Evolutionary conservation across 2,113 vertebrate genomes (phyloP).

Genomic region (Jaculus jaculus): DNA sequence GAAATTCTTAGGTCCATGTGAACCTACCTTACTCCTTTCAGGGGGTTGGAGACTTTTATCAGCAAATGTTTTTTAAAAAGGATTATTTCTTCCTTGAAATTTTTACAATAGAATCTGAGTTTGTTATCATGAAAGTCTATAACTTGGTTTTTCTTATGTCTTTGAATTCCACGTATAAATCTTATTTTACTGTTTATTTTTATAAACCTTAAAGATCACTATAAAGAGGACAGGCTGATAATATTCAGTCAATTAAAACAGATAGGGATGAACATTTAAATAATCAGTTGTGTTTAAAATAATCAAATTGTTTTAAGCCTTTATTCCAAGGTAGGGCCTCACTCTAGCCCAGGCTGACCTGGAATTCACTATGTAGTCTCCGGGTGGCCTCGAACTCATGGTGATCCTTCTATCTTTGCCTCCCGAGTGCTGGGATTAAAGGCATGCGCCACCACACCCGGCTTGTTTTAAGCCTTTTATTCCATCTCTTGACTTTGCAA

Average conservation of each 20-base stretch:
- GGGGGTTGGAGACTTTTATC: not conserved
- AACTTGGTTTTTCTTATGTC: not conserved
- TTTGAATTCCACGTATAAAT: conserved; percentile 2
- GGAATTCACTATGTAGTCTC: too few relatives aligned
- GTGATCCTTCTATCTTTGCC: too few relatives aligned
- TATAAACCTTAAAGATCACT: conserved; percentile 15
- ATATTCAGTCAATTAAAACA: conserved; percentile 7
- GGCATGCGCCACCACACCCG: too few relatives aligned
- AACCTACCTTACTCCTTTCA: not conserved
- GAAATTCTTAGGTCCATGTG: not conserved
- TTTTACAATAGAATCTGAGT: not conserved
- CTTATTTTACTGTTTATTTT: conserved; percentile 11
- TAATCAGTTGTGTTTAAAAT: conserved; percentile 5
- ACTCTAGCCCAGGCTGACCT: too few relatives aligned
- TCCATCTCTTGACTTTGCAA: not conserved
- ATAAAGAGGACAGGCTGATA: not conserved
- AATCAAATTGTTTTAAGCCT: not conserved
- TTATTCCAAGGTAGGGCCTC: too few relatives aligned
- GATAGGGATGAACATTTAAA: conserved; percentile 43
- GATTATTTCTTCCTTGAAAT: not conserved
- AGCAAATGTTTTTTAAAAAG: not conserved
- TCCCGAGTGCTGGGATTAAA: too few relatives aligned
- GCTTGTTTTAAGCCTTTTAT: conserved; percentile 22
- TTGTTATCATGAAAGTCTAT: conserved; percentile 34
- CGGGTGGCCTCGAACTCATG: too few relatives aligned